A percentile compares a stretch with the other conserved stretches of the same genome.
phyloP scores from a whole-genome alignment of 2,888 invertebrate genomes.

The Syrphus vitripennis region DNA sequence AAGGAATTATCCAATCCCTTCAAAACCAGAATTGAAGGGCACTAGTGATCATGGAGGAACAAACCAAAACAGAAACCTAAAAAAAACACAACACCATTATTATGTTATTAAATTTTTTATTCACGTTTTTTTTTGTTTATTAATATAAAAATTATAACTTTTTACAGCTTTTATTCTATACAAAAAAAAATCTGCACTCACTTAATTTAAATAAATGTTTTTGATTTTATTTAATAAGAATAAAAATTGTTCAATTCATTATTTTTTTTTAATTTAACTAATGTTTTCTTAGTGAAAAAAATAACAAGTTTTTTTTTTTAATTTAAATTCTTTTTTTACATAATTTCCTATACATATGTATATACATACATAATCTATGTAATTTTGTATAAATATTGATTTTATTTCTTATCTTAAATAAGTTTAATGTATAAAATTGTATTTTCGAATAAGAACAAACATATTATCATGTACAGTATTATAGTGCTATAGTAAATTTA shows the following conservation, averaged over 20 bases:
- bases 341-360: too few relatives aligned
- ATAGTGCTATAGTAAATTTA: not conserved
- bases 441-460: not conserved
- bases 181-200: not conserved
- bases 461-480: not conserved
- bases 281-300: not conserved
- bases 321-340: not conserved
- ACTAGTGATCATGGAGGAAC: too few relatives aligned
- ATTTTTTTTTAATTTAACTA: conserved; percentile 1
- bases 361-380: too few relatives aligned
- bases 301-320: not conserved
- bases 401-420: not conserved
- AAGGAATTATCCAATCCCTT: too few relatives aligned
- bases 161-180: conserved; percentile 1
- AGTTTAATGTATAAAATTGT: conserved; percentile 4
- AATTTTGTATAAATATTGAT: not conserved
- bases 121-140: not conserved
- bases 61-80: too few relatives aligned
- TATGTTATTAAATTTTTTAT: conserved; percentile 17
- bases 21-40: too few relatives aligned
- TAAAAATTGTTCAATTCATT: not conserved
- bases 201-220: conserved; percentile 23
- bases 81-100: conserved; percentile 42
- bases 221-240: not conserved
- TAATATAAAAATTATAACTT: conserved; percentile 18